Evolutionary conservation across 1,140 invertebrate species (phyloP), one percentile per base, ranked within the genome.

Genomic region (Acromyrmex charruanus): DNA sequence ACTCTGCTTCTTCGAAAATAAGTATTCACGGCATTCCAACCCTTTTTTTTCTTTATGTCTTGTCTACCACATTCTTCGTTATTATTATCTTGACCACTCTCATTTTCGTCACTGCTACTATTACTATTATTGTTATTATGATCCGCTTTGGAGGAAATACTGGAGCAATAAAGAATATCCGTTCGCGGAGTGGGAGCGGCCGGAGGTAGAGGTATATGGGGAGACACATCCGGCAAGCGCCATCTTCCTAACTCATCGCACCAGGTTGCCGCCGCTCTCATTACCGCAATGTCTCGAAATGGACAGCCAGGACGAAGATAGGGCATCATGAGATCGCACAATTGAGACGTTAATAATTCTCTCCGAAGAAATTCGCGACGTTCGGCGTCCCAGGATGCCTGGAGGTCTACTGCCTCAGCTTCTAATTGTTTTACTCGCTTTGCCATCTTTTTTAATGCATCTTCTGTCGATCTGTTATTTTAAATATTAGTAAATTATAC

Each of bases 361-460:
- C 94, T 92, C 9, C 95, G 94, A 31, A 95, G 80, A 3, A 95
- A 87, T 4, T 95, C 95, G 28, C 95, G 92, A 25, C 95, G 91
- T 77, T 95, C 95, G 16, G 93, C 95, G 75, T 95, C 95, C 95
- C 95, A 95, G 21, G 93, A 95, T 55, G 95, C 95, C 90, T 95
- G 95, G 2, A 95, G 92, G 82, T 95, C 95, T 0, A 91, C 91
- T 7, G 94, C 94, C 79, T 95, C 95, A 16, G 91, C 91, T 85
- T 95, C 95, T 1, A 95, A 81, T 80, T 95, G 95, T 69, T 94
- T 94, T 2, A 93, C 94, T 49, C 91, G 93, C 44, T 93, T 95
- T 1, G 94, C 94, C 95, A 95, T 95, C 39, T 92, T 92, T 63
- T 95, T 95, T 10, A 95, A 58, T 12, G 95, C 94, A 7, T 95